Evolutionary conservation across 2,113 vertebrate species (phyloP), one percentile per base, ranked within the genome.

Genomic region (Phoenicopterus ruber): DNA sequence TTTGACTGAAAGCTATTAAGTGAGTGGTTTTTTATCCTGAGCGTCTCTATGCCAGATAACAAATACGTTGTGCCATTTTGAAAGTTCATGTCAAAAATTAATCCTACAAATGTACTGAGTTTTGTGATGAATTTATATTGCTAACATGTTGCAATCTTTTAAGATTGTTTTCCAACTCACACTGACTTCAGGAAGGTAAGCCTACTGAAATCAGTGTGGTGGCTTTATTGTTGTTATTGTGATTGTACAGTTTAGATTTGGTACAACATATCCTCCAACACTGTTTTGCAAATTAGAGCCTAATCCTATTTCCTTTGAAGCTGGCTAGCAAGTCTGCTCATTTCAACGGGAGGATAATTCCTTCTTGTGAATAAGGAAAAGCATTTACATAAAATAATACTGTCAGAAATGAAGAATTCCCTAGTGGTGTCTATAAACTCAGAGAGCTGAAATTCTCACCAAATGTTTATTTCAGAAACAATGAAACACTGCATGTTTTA

Each of bases 371-470:
- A 40, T 85, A 93, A 93, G 59, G 63, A 92, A 88, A 94, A 93
- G 58, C 57, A 93, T 94, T 90, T 81, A 92, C 1, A 34, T 90
- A 95, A 96, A 93, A 86, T 59, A 94, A 93, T 80, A 90, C 44
- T 59, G 29, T 88, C 88, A 94, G 71, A 93, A 94, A 70, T 36
- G 22, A 94, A 86, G 71, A 94, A 90, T 92, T 90, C 93, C 67
- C 92, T 73, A 36, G 76, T 66, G 82, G 18, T 74, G n/a, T 62
- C 82, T 81, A 57, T 69, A 81, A 85, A 79, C 42, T 92, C 55
- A 40, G 74, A 69, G 44, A 40, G 16, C 24, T 67, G 55, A 96
- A 94, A 83, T 87, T 79, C 69, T 86, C 69, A 83, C 82, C 38
- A 66, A 94, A 69, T 65, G 44, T 85, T 90, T 93, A 54, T 54